A percentile compares a stretch with the other conserved stretches of the same genome.
Conservation (phyloP, 2,888 invertebrate genomes). For the Macropis europaea region DNA sequence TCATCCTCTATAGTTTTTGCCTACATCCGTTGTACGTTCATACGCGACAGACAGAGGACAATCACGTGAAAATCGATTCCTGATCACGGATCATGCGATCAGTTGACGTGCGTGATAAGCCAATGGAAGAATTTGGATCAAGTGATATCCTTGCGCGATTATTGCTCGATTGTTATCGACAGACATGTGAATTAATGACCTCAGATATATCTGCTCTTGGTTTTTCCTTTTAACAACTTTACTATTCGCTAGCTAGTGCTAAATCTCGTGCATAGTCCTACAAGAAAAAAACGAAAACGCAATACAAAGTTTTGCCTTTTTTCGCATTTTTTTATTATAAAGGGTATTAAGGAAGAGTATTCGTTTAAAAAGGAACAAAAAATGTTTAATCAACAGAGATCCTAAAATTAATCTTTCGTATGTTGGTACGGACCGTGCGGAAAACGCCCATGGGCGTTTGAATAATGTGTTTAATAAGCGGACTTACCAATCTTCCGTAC, state of each 20-base stretch:
- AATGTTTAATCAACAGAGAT: too few species aligned
- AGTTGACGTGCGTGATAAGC: background rate
- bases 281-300: too few species aligned
- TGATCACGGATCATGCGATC: background rate
- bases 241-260: background rate
- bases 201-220: background rate
- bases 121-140: background rate
- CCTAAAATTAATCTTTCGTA: too few species aligned
- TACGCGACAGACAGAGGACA: background rate
- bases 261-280: background rate
- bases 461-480: too few species aligned
- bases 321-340: too few species aligned
- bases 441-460: too few species aligned
- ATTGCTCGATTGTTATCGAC: background rate
- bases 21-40: background rate
- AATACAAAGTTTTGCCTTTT: too few species aligned
- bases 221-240: background rate
- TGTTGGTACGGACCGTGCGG: too few species aligned
- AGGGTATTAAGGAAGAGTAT: too few species aligned
- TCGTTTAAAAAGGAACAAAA: too few species aligned
- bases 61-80: background rate
- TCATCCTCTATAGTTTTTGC: background rate
- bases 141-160: background rate
- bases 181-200: background rate
- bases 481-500: too few species aligned